These are phyloP conservation scores for Parthenolecanium corni DNA, from an alignment of 2,888 invertebrate species.

Conservation along the genomic window DNA sequence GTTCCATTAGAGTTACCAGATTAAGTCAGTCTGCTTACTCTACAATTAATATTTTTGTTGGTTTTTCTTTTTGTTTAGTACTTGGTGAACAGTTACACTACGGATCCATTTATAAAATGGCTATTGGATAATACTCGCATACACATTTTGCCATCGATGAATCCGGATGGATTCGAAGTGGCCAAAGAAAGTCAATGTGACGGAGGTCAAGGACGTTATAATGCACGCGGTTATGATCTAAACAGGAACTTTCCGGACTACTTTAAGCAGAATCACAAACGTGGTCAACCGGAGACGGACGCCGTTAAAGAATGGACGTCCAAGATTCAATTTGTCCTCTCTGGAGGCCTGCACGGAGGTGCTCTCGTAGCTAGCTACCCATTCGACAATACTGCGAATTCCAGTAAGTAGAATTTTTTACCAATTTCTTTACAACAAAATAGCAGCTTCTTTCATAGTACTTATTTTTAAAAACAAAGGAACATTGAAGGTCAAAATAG, in stretches of 20 bases:
- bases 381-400: slow-evolving; percentile 88
- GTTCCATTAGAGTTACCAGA: no score
- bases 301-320: slow-evolving; percentile 90
- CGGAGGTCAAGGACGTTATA: slow-evolving; percentile 77
- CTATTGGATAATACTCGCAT: slow-evolving; percentile 88
- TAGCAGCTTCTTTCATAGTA: background rate
- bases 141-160: slow-evolving; percentile 96
- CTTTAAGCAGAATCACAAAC: slow-evolving; percentile 76
- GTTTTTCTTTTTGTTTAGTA: slow-evolving; percentile 47
- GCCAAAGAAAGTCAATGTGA: slow-evolving; percentile 82
- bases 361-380: slow-evolving; percentile 94
- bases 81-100: slow-evolving; percentile 67
- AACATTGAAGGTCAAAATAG: background rate
- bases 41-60: no score
- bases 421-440: slow-evolving; percentile 1
- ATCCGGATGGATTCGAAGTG: slow-evolving; percentile 93
- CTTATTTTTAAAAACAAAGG: background rate
- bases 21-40: no score
- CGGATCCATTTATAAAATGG: slow-evolving; percentile 78
- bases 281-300: slow-evolving; percentile 86
- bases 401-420: slow-evolving; percentile 58
- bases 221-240: slow-evolving; percentile 76
- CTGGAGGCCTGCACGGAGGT: slow-evolving; percentile 89
- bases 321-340: slow-evolving; percentile 83
- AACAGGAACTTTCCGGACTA: slow-evolving; percentile 95